Percentiles rank a stretch among this genome's conserved stretches.
phyloP scores from a whole-genome alignment of 2,113 vertebrate genomes.

The Penelope pileata region DNA sequence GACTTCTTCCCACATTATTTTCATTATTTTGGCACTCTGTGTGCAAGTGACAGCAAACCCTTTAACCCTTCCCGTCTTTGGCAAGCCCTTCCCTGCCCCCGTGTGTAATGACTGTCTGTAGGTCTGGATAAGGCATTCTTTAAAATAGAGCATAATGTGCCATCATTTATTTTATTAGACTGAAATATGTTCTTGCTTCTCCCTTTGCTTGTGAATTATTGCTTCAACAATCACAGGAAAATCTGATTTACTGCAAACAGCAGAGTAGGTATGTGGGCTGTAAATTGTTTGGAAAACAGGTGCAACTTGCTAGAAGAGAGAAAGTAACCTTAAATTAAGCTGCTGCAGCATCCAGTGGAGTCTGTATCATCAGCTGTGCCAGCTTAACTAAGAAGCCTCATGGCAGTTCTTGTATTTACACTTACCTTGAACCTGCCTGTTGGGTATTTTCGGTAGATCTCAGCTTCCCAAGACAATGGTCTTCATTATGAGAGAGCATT shows the following conservation, averaged over 20 bases:
- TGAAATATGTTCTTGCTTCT: conserved; percentile 23
- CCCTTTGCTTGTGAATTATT: neutral
- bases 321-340: neutral
- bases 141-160: neutral
- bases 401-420: neutral
- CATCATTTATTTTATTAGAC: conserved; percentile 12
- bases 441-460: neutral
- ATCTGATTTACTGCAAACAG: conserved; percentile 47
- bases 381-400: neutral
- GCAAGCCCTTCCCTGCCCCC: neutral
- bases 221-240: neutral
- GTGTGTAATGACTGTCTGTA: neutral
- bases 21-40: neutral
- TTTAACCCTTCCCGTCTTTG: conserved; percentile 13
- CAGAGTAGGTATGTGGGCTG: neutral
- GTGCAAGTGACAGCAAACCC: neutral
- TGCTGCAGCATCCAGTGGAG: neutral
- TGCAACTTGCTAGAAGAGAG: neutral
- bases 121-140: conserved; percentile 24
- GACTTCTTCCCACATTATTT: neutral
- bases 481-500: neutral
- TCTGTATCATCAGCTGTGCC: neutral
- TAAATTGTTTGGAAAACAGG: conserved; percentile 31
- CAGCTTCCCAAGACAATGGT: neutral
- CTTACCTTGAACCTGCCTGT: neutral